Percentiles rank a stretch among this genome's conserved stretches.
These are phyloP conservation scores for Apteryx mantelli DNA, from an alignment of 2,113 vertebrate species.

Conservation along the genomic window DNA sequence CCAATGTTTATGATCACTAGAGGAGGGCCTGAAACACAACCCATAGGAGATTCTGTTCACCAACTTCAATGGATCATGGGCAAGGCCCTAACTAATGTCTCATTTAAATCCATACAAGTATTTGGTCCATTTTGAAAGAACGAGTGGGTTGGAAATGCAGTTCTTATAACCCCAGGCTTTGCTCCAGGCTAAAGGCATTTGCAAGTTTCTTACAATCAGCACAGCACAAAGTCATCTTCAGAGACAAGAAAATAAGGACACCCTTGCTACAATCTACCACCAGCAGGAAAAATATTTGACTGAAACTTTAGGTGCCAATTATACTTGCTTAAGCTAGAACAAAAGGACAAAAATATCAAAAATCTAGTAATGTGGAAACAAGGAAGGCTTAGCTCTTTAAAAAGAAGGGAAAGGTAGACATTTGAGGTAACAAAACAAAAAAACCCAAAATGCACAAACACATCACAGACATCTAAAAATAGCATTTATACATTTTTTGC, in stretches of 20 bases:
- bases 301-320: conserved; percentile 29
- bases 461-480: conserved; percentile 74
- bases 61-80: not conserved
- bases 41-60: not conserved
- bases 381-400: conserved; percentile 50
- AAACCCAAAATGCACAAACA: conserved; percentile 71
- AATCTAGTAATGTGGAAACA: conserved; percentile 48
- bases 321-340: conserved; percentile 51
- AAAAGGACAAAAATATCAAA: conserved; percentile 58
- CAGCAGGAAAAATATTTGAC: conserved; percentile 31
- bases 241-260: conserved; percentile 29
- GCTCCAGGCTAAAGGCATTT: not conserved
- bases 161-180: not conserved
- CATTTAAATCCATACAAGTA: not conserved
- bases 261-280: conserved; percentile 8
- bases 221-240: conserved; percentile 34
- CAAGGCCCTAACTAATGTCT: not conserved
- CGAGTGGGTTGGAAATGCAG: conserved; percentile 9
- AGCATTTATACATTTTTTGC: conserved; percentile 78
- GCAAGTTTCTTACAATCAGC: conserved; percentile 2
- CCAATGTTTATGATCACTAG: not conserved
- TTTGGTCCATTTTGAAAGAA: conserved; percentile 57
- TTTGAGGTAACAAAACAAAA: conserved; percentile 75
- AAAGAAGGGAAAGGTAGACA: conserved; percentile 46
- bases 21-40: not conserved